Percentiles rank a stretch among this genome's conserved stretches.
phyloP scores from a whole-genome alignment of 2,888 invertebrate species.

The Trichogramma dendrolimi region DNA sequence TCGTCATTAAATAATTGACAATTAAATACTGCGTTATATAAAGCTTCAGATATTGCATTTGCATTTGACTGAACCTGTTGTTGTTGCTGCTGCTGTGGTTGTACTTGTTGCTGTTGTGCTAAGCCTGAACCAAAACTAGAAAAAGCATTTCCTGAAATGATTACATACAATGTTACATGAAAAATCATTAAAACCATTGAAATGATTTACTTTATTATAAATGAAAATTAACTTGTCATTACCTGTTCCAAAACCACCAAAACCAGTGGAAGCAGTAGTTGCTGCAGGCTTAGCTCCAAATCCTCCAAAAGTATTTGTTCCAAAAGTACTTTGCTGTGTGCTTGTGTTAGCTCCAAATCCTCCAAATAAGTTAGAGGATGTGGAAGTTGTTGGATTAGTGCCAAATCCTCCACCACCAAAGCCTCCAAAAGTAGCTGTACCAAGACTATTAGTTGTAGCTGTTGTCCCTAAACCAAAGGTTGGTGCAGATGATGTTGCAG shows the following conservation, averaged over 20 bases:
- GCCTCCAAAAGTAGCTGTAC: constrained; percentile 41
- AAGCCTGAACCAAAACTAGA: constrained; percentile 40
- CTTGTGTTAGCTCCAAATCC: constrained; percentile 54
- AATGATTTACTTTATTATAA: neutral
- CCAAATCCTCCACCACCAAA: constrained; percentile 42
- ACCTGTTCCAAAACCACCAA: constrained; percentile 51
- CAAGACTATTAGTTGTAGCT: constrained; percentile 36
- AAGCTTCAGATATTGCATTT: constrained; percentile 63
- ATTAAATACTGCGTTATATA: constrained; percentile 71
- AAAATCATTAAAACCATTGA: neutral
- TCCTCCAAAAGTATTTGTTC: constrained; percentile 53
- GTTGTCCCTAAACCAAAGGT: constrained; percentile 50
- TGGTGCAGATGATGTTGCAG: constrained; percentile 39
- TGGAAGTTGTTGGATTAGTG: constrained; percentile 41
- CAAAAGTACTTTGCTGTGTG: constrained; percentile 44
- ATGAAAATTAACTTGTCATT: constrained; percentile 5
- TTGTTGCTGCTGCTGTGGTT: constrained; percentile 53
- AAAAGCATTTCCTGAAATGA: constrained; percentile 35
- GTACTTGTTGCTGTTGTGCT: constrained; percentile 45
- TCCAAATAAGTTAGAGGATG: constrained; percentile 53
- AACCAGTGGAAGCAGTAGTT: constrained; percentile 51
- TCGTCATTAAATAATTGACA: constrained; percentile 91
- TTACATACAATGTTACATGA: neutral
- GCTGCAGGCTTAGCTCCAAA: constrained; percentile 55
- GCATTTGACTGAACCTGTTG: constrained; percentile 57